Evolutionary conservation across 1,140 invertebrate species (phyloP).

Genomic region (Brachionus asplanchnoidis): DNA sequence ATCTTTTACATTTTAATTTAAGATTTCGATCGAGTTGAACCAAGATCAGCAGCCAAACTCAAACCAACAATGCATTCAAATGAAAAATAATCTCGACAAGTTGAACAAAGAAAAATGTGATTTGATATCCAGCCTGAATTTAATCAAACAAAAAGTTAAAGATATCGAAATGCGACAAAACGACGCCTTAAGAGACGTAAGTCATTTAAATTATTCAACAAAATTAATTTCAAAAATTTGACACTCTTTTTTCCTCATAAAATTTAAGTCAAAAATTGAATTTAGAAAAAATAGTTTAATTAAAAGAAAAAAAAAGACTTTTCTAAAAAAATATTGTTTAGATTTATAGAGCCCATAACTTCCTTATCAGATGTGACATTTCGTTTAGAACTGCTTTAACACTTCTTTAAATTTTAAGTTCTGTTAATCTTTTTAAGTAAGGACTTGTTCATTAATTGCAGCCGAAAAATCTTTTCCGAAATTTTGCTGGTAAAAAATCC

Average conservation of each 20-base stretch:
- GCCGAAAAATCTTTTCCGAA: too few relatives aligned
- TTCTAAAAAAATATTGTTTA: too few relatives aligned
- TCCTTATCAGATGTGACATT: too few relatives aligned
- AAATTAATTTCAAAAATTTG: not conserved
- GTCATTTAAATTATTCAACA: not conserved
- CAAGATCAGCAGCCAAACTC: constrained; percentile 22
- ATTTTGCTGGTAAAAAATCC: too few relatives aligned
- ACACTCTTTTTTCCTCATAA: too few relatives aligned
- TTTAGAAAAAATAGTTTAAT: not conserved
- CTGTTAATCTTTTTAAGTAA: too few relatives aligned
- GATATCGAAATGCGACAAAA: constrained; percentile 41
- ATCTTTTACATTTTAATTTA: not conserved
- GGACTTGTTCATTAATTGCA: too few relatives aligned
- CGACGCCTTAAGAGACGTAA: constrained; percentile 28
- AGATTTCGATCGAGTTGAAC: not conserved
- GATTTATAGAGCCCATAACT: too few relatives aligned
- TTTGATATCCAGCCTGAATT: constrained; percentile 20
- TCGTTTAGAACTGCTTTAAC: too few relatives aligned
- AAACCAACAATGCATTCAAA: not conserved
- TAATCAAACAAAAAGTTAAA: constrained; percentile 31
- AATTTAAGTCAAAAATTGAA: too few relatives aligned
- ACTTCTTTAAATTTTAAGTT: too few relatives aligned
- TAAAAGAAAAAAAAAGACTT: not conserved
- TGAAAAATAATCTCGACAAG: constrained; percentile 6
- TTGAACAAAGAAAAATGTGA: constrained; percentile 41